Base-by-base conservation (phyloP, 2,113 vertebrate species). In the Neodontobutis hainanensis region DNA sequence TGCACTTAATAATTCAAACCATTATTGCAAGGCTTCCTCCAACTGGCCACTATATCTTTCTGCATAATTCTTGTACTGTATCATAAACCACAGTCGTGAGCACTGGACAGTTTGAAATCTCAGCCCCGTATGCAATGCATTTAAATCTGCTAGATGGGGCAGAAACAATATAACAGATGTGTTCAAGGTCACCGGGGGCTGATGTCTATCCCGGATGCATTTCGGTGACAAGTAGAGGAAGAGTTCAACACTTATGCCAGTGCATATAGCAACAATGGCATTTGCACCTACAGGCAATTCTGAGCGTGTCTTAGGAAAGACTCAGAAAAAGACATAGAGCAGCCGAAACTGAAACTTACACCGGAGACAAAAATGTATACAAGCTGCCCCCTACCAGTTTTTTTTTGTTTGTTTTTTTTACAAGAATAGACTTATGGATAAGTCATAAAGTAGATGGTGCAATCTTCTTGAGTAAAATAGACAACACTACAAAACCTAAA, bases 261-360 rank as follows among this genome's bases (percentile, higher is more conserved):
- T 73, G 73, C 47, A 36, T 59, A 57, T 59, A 68, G 78, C 73
- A 68, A 70, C 82, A 82, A 80, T 74, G 58, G 64, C 58, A 49
- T 80, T 70, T 74, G 67, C 61, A 75, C 53, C 67, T 71, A 42
- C 49, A 46, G 65, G 68, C 70, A 62, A 48, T 66, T 53, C 58
- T 53, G 60, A 15, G 43, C 66, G 62, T 73, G 56, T 52, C 40
- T 61, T 42, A 15, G 52, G 52, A 55, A 36, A 11, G 51, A 70
- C 51, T 61, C 32, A 40, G 44, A 46, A 15, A 72, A 40, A 10
- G 67, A 71, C 68, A 47, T 60, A 59, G 47, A 76, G 38, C 56
- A 42, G 27, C 65, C 49, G 57, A n/a, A n/a, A 74, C 59, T 64
- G 49, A 72, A 68, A 63, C 34, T 4, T 19, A 10, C 14, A 42